These are phyloP conservation scores for Luidia sarsii DNA, from an alignment of 53 echinoderm and acorn worm species.

Conservation along the genomic window DNA sequence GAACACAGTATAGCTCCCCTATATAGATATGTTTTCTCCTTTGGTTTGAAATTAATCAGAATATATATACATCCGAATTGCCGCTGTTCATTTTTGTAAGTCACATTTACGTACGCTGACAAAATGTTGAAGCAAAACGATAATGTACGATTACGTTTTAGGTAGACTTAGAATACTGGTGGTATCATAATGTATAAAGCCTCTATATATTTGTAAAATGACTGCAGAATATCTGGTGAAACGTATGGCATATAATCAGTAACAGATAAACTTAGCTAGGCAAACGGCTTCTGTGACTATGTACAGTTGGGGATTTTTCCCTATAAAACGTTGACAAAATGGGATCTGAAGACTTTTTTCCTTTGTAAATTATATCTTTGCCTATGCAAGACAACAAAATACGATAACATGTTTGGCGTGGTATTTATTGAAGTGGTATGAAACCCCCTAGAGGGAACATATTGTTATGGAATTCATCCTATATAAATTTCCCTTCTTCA, in stretches of 20 bases:
- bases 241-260: slow-evolving; percentile 3
- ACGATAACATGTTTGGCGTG: slow-evolving; percentile 47
- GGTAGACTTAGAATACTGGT: too few relatives aligned
- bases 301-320: slow-evolving; percentile 10
- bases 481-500: too few relatives aligned
- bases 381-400: slow-evolving; percentile 50
- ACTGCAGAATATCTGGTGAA: slow-evolving; percentile 32
- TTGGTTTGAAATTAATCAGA: too few relatives aligned
- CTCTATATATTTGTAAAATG: slow-evolving; percentile 35
- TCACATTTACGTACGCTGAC: neutral
- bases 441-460: too few relatives aligned
- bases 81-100: too few relatives aligned
- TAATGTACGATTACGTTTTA: too few relatives aligned
- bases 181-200: slow-evolving; percentile 29
- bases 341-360: neutral
- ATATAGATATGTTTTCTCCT: too few relatives aligned
- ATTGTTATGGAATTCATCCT: too few relatives aligned
- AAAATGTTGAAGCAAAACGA: neutral
- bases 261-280: neutral
- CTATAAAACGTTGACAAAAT: neutral
- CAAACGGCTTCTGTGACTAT: slow-evolving; percentile 10
- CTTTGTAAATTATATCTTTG: slow-evolving; percentile 53
- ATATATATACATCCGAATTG: too few relatives aligned
- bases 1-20: too few relatives aligned
- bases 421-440: neutral